phyloP scores from a whole-genome alignment of 2,888 invertebrate genomes.

The Metacarcinus magister region DNA sequence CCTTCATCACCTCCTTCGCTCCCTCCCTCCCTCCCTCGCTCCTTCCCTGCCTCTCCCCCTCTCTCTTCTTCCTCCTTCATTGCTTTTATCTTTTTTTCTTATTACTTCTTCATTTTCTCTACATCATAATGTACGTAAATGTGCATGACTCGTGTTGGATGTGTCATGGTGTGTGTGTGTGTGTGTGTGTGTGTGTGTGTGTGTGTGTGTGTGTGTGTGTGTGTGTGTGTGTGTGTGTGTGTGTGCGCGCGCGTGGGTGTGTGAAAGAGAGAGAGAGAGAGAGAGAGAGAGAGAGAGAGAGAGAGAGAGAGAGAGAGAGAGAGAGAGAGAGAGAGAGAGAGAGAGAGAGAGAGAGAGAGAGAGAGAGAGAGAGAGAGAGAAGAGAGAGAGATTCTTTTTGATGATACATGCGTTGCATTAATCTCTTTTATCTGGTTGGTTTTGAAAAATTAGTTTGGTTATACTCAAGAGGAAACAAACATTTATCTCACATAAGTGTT shows the following conservation, averaged over 20 bases:
- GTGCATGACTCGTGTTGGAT: too few species aligned
- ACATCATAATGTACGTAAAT: background rate
- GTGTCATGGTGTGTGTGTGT: too few species aligned
- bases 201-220: background rate
- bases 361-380: conserved; percentile 65
- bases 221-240: background rate
- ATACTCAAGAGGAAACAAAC: background rate
- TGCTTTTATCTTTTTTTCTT: background rate
- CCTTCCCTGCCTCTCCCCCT: background rate
- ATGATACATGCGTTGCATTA: background rate
- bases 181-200: too few species aligned
- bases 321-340: conserved; percentile 65
- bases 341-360: conserved; percentile 63
- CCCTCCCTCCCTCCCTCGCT: too few species aligned
- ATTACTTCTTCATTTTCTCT: background rate
- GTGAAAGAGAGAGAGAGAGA: conserved; percentile 60
- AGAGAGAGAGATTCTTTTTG: background rate
- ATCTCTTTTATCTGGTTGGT: conserved; percentile 26
- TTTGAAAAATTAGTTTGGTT: conserved; percentile 1
- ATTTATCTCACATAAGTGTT: background rate
- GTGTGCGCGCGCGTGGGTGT: conserved; percentile 40
- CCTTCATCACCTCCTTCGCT: background rate
- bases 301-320: conserved; percentile 63
- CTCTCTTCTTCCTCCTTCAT: background rate
- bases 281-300: conserved; percentile 65